These are phyloP conservation scores for Epinephelus fuscoguttatus DNA, from an alignment of 2,113 vertebrate genomes.

Conservation along the genomic window DNA sequence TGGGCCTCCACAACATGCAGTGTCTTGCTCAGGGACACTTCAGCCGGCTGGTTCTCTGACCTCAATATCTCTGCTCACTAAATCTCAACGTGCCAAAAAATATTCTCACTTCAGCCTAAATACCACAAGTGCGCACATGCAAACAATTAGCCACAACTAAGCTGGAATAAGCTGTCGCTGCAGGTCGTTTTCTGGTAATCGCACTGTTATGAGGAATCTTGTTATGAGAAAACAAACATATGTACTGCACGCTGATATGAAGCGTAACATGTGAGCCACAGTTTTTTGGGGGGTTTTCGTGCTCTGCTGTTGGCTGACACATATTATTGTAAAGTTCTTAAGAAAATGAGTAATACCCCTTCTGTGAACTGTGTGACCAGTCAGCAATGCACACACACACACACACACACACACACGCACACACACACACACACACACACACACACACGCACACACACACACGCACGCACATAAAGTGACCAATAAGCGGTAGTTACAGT, in stretches of 20 bases:
- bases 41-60: not conserved
- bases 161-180: constrained; percentile 37
- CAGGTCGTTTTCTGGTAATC: constrained; percentile 47
- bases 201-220: constrained; percentile 11
- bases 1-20: not conserved
- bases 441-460: not conserved
- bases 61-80: not conserved
- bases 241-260: not conserved
- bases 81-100: constrained; percentile 7
- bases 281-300: not conserved
- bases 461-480: constrained; percentile 1
- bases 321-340: constrained; percentile 2
- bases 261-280: not conserved
- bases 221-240: constrained; percentile 9
- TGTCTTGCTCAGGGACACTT: not conserved
- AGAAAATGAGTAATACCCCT: constrained; percentile 33
- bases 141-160: constrained; percentile 45
- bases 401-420: constrained; percentile 1
- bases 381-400: constrained; percentile 10
- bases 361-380: constrained; percentile 40
- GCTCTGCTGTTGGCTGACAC: not conserved
- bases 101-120: constrained; percentile 38
- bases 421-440: not conserved
- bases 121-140: constrained; percentile 26
- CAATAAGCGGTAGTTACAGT: constrained; percentile 27